Evolutionary conservation across 2,797 vertebrate genomes (phyloP), one percentile per base, ranked within the genome.

Genomic region (Lacerta agilis): DNA sequence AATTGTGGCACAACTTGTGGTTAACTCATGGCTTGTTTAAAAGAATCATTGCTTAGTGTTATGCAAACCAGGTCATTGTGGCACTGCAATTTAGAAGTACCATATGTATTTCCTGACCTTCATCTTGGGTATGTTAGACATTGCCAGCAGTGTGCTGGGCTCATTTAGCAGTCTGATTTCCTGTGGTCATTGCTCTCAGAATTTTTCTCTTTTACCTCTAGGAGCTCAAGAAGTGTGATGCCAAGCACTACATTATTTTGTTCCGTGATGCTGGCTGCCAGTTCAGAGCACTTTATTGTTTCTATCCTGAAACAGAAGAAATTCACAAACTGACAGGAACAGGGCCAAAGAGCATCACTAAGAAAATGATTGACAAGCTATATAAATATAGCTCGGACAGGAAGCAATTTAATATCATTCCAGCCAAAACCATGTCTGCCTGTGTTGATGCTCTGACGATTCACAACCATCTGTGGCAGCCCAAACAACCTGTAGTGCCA

Each of bases 301-400:
- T 98, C 96, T 98, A 98, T 49, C 99, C 99, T 0, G 99, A 99
- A 94, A 98, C 98, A 0, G 99, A 99, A 58, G 99, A 99, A 90
- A 98, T 99, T 91, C 97, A 97, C 82, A 99, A 99, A 94, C 96
- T 99, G 87, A 98, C 98, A 0, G 99, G 99, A 92, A 99, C 98
- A 0, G 99, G 99, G 77, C 99, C 99, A 79, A 98, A 97, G 96
- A 98, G 96, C 97, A 98, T 99, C 97, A 97, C 97, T 95, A 98
- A 98, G 97, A 99, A 99, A 95, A 99, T 99, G 99, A 98, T 99
- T 4, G 99, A 99, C 96, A 99, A 98, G 95, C 97, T 99, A 83
- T 99, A 99, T 92, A 99, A 99, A 93, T 99, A 99, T 97, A 99
- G 97, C 95, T 99, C 99, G 0, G 99, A 99, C 97, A 97, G 99